Evolutionary conservation across 2,797 vertebrate genomes (phyloP), one percentile per base, ranked within the genome.

Genomic region (Sciurus vulgaris): DNA sequence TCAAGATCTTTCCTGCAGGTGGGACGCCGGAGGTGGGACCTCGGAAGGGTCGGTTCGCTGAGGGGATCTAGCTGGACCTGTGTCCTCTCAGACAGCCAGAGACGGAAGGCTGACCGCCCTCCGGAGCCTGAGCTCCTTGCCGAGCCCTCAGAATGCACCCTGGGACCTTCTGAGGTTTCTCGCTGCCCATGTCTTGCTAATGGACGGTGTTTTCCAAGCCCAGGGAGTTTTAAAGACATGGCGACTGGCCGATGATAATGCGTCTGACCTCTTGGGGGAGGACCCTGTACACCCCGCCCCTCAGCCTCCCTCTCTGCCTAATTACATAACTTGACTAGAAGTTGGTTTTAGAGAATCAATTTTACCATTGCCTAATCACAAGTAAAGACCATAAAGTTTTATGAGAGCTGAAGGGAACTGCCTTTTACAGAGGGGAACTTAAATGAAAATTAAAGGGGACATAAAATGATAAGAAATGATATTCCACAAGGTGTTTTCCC

Each of bases 311-410:
- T 85, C 85, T 84, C 73, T 95, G 96, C 85, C 87, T 89, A 96
- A 96, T 97, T 81, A 93, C 83, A 92, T 93, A 96, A 92, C 91
- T 92, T 67, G 94, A 93, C 94, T 86, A 94, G 87, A 94, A 95
- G 94, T 77, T 97, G 93, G 94, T 91, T 97, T 97, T 94, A 96
- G 85, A 91, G 96, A 97, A 97, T 96, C 93, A 91, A 41, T 97
- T 97, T 93, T 86, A 86, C 96, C 92, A 92, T 72, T 89, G 89
- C 90, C 94, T 94, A 78, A 97, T 96, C 85, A 74, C 92, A 94
- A 97, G 92, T 78, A 93, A 97, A 97, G 93, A 92, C 96, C 49
- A 72, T 97, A 96, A 97, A 96, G 89, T 97, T 97, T 98, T 97
- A 97, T 35, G 96, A 96, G 96, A 97, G 92, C 92, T 90, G 91